Percentiles rank a stretch among this genome's conserved stretches.
Conservation (phyloP, 30 jellyfish, hydroid and myxozoan genomes). For the Pelagia noctiluca region DNA sequence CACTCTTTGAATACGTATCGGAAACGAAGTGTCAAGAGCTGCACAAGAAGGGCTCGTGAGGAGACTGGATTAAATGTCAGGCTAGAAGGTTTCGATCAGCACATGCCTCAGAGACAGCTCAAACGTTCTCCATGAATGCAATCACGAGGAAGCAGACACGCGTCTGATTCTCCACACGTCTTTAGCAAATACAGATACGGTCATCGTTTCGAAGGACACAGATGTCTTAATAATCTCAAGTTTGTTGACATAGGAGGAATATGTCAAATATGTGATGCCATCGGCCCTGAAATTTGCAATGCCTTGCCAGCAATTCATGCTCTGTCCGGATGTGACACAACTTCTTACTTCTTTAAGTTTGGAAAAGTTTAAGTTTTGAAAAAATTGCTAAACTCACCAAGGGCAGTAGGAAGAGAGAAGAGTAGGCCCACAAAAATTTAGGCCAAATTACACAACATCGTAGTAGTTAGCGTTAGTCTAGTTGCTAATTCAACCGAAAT, state of each 20-base stretch:
- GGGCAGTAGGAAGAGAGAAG: too few relatives aligned
- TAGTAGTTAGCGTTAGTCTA: too few relatives aligned
- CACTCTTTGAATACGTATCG: not conserved
- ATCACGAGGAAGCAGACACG: conserved; percentile 7
- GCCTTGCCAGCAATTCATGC: conserved; percentile 69
- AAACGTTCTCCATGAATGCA: not conserved
- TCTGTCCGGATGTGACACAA: conserved; percentile 54
- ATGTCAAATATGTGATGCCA: conserved; percentile 22
- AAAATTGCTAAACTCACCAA: conserved; percentile 18
- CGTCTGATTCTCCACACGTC: conserved; percentile 42
- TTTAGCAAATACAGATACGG: conserved; percentile 27
- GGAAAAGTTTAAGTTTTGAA: conserved; percentile 31
- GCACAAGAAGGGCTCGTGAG: conserved; percentile 33
- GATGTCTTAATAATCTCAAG: conserved; percentile 32
- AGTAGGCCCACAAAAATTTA: too few relatives aligned
- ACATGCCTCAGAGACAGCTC: conserved; percentile 43
- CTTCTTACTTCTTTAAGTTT: conserved; percentile 30
- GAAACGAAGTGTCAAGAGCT: conserved; percentile 6
- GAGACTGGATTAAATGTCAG: conserved; percentile 7
- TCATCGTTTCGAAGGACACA: conserved; percentile 46
- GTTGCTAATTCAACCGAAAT: too few relatives aligned
- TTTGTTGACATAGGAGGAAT: conserved; percentile 1
- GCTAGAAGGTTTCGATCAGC: conserved; percentile 41
- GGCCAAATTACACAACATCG: too few relatives aligned
- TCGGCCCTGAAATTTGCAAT: conserved; percentile 51